Evolutionary conservation across 2,797 vertebrate genomes (phyloP).

Genomic region (Catharus ustulatus): DNA sequence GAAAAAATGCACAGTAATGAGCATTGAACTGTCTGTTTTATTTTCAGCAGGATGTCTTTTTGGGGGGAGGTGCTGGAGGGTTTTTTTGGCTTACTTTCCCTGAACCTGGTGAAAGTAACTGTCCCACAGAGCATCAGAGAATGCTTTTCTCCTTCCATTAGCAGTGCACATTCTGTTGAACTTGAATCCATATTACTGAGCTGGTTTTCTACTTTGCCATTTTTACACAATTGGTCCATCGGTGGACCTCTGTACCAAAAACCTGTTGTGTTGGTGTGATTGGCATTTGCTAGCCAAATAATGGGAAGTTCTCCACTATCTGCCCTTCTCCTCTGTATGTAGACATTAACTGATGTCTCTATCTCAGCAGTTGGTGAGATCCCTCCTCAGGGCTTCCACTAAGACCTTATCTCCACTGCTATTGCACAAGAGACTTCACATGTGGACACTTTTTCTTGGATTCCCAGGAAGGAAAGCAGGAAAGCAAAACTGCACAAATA

Average conservation of each 20-base stretch:
- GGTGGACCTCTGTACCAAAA: neutral
- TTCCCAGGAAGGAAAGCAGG: neutral
- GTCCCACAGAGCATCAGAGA: neutral
- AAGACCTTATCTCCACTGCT: neutral
- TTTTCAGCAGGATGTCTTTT: neutral
- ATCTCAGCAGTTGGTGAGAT: neutral
- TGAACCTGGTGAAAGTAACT: neutral
- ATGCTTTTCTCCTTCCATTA: neutral
- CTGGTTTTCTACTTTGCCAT: neutral
- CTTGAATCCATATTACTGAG: neutral
- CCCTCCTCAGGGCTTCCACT: neutral
- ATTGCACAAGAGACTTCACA: neutral
- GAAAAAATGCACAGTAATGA: neutral
- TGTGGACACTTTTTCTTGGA: fast-evolving
- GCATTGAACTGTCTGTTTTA: neutral
- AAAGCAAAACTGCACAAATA: neutral
- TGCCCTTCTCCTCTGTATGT: neutral
- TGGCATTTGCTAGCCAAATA: neutral
- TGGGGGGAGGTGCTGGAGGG: neutral
- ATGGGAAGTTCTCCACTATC: neutral
- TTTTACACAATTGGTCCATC: neutral
- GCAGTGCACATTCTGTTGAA: neutral
- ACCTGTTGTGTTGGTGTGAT: neutral
- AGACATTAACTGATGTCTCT: neutral
- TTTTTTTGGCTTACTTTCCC: neutral